Conservation (phyloP, 2,797 vertebrate species). For the Gymnoscopelus braueri region DNA sequence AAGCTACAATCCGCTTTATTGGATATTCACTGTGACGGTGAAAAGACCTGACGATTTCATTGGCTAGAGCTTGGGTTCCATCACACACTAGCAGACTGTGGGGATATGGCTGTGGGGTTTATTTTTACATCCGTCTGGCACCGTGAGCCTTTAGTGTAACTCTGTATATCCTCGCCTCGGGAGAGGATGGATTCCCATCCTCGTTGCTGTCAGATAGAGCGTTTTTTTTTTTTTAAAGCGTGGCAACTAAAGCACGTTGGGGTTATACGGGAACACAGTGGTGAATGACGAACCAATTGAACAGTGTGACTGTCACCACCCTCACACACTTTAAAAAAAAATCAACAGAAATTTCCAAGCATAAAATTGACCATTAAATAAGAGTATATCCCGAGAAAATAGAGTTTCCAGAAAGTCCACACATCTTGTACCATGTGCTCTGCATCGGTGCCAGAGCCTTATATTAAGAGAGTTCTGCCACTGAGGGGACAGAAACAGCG, state of each 20-base stretch:
- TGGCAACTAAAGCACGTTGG: slow-evolving; percentile 36
- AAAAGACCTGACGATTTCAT: slow-evolving; percentile 45
- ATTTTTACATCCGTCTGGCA: slow-evolving; percentile 24
- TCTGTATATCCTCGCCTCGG: slow-evolving; percentile 54
- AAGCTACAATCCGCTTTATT: slow-evolving; percentile 43
- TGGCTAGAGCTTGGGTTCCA: slow-evolving; percentile 42
- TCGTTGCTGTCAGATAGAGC: slow-evolving; percentile 54
- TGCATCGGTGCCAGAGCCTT: no score
- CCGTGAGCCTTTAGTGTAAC: slow-evolving; percentile 37
- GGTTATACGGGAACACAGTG: slow-evolving; percentile 20
- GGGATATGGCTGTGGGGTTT: slow-evolving; percentile 41
- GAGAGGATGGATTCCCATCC: slow-evolving; percentile 40
- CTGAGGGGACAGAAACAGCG: no score
- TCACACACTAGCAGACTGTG: slow-evolving; percentile 39
- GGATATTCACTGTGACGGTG: slow-evolving; percentile 38
- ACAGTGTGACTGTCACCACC: slow-evolving; percentile 7
- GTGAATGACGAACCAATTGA: slow-evolving; percentile 28
- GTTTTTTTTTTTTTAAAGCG: slow-evolving; percentile 24
- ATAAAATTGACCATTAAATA: no score
- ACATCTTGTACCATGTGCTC: no score
- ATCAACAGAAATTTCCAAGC: slow-evolving; percentile 46
- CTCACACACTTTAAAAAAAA: slow-evolving; percentile 59
- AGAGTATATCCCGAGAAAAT: no score
- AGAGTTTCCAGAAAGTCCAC: no score
- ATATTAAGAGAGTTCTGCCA: no score